Percentiles rank a stretch among this genome's conserved stretches.
phyloP scores from a whole-genome alignment of 2,113 vertebrate species.

The Mastomys natalensis region DNA sequence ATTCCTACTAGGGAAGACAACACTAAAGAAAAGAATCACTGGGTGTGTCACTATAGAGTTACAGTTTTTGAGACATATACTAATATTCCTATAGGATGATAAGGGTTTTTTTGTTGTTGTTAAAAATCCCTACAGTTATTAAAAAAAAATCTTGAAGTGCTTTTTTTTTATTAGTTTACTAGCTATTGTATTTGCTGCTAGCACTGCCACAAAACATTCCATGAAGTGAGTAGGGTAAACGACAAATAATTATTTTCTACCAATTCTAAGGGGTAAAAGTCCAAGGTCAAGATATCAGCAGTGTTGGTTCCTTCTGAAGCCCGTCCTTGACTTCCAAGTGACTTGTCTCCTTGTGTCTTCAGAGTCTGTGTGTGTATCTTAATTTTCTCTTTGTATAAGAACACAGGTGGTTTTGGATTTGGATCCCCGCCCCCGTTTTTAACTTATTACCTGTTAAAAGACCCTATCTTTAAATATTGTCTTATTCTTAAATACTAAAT shows the following conservation, averaged over 20 bases:
- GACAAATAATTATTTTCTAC: conserved; percentile 36
- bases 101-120: not conserved
- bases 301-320: not conserved
- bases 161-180: not conserved
- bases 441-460: not conserved
- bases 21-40: conserved; percentile 27
- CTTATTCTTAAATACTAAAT: conserved; percentile 40
- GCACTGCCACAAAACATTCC: not conserved
- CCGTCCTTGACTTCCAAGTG: not conserved
- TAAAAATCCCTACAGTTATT: not conserved
- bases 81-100: not conserved
- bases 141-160: conserved; percentile 24
- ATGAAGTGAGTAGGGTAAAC: not conserved
- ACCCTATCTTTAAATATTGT: not conserved
- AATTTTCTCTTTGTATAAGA: conserved; percentile 4
- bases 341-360: not conserved
- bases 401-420: not conserved
- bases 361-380: not conserved
- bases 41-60: not conserved
- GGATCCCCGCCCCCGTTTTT: not conserved
- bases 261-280: not conserved
- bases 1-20: conserved; percentile 16
- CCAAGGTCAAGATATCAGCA: not conserved
- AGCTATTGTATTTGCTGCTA: not conserved
- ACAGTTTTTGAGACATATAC: conserved; percentile 11